A percentile compares a stretch with the other conserved stretches of the same genome.
Conservation (phyloP, 2,113 vertebrate species). For the Cardinalis cardinalis region DNA sequence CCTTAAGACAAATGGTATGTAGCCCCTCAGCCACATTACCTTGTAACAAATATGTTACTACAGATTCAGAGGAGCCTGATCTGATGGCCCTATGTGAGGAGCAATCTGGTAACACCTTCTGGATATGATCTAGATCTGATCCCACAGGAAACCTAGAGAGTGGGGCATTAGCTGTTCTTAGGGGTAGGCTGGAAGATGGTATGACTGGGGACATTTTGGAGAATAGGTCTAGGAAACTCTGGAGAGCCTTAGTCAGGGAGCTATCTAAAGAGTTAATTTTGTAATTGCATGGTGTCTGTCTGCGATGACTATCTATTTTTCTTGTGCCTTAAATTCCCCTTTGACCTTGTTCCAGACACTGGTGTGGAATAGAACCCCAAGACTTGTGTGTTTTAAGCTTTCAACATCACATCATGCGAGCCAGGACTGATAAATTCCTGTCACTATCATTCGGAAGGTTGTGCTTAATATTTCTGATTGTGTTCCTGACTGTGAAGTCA, state of each 20-base stretch:
- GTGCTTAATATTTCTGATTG: background rate
- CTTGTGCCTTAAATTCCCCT: background rate
- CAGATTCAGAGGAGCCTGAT: background rate
- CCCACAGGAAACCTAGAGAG: background rate
- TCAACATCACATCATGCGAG: background rate
- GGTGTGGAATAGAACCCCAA: background rate
- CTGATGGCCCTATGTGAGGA: background rate
- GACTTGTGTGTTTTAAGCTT: background rate
- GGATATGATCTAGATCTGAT: background rate
- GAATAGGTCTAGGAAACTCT: background rate
- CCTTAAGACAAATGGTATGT: background rate
- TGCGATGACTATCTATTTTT: background rate
- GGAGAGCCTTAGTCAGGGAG: background rate
- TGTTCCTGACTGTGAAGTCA: background rate
- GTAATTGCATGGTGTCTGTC: background rate
- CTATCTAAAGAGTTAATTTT: background rate
- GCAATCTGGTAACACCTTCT: background rate
- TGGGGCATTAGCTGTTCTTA: background rate
- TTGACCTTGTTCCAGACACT: background rate
- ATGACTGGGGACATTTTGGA: background rate
- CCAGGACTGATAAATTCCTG: background rate
- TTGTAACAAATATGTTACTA: background rate
- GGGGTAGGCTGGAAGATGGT: background rate
- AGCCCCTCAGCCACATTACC: background rate
- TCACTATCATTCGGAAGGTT: background rate